These are phyloP conservation scores for Danaus chrysippus DNA, from an alignment of 2,888 invertebrate species.

Conservation along the genomic window DNA sequence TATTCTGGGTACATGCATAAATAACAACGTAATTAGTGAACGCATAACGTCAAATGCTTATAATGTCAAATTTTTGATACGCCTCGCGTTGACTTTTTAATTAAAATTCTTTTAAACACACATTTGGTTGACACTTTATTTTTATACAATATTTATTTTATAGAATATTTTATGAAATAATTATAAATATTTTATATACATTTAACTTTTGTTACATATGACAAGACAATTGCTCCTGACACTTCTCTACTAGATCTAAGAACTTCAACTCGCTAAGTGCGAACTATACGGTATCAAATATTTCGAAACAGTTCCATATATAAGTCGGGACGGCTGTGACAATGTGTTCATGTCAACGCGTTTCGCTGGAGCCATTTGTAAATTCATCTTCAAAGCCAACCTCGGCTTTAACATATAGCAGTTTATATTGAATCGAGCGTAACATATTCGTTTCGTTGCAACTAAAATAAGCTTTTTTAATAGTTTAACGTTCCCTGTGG, in stretches of 20 bases:
- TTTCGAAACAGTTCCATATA: conserved; percentile 31
- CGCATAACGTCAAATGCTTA: conserved; percentile 47
- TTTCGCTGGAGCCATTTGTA: conserved; percentile 61
- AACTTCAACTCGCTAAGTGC: not conserved
- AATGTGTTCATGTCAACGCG: conserved; percentile 56
- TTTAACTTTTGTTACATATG: not conserved
- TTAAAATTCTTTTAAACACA: conserved; percentile 29
- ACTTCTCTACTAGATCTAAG: conserved; percentile 3
- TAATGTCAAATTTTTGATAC: conserved; percentile 56
- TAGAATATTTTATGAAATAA: not conserved
- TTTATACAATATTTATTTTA: not conserved
- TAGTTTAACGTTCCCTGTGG: conserved; percentile 33
- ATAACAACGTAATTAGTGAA: conserved; percentile 72
- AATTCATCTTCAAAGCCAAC: conserved; percentile 68
- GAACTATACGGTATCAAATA: conserved; percentile 7
- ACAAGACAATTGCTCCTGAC: conserved; percentile 8
- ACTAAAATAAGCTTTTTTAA: conserved; percentile 58
- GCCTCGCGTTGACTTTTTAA: conserved; percentile 41
- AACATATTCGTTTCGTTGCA: conserved; percentile 48
- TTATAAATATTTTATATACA: not conserved
- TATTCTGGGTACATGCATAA: conserved; percentile 60
- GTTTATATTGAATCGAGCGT: conserved; percentile 51
- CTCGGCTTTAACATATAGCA: conserved; percentile 53
- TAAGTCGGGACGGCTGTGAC: conserved; percentile 54
- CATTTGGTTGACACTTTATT: conserved; percentile 6